A percentile compares a stretch with the other conserved stretches of the same genome.
These are phyloP conservation scores for Bactericera cockerelli DNA, from an alignment of 1,140 invertebrate species.

Conservation along the genomic window DNA sequence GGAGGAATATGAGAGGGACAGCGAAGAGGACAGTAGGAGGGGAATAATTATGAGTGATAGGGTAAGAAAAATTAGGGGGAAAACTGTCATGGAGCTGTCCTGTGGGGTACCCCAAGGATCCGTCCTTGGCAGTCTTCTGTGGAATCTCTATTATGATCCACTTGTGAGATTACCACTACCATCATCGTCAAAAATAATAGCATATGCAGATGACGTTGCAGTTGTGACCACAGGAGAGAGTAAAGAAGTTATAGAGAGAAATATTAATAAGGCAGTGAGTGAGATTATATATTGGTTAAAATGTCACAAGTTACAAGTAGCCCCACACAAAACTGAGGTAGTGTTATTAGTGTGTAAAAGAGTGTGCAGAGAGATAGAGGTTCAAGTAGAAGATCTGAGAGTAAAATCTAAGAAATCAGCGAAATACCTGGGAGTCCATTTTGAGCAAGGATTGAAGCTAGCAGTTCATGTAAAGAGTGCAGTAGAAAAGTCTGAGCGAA, in stretches of 20 bases:
- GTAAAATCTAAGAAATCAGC: background rate
- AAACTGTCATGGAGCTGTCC: too few relatives aligned
- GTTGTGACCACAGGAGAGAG: constrained; percentile 10
- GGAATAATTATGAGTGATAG: too few relatives aligned
- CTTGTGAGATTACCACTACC: constrained; percentile 22
- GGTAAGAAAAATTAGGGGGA: too few relatives aligned
- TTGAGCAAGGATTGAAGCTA: background rate
- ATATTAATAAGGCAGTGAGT: background rate
- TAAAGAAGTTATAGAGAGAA: background rate
- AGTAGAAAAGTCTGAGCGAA: background rate
- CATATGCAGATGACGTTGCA: constrained; percentile 13
- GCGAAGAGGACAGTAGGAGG: too few relatives aligned
- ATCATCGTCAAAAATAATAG: background rate
- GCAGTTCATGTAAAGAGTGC: background rate
- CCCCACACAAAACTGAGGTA: background rate
- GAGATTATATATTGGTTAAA: background rate
- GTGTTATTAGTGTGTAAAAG: background rate
- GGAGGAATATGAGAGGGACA: too few relatives aligned
- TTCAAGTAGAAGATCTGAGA: background rate
- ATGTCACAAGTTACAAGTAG: background rate
- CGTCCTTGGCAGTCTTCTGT: constrained; percentile 24
- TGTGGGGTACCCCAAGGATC: constrained; percentile 24
- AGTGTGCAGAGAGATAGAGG: background rate
- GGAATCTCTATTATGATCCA: constrained; percentile 25
- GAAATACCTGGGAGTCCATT: background rate